Percentiles rank a stretch among this genome's conserved stretches.
phyloP scores from a whole-genome alignment of 2,888 invertebrate genomes.

The Ennomos erosarius region DNA sequence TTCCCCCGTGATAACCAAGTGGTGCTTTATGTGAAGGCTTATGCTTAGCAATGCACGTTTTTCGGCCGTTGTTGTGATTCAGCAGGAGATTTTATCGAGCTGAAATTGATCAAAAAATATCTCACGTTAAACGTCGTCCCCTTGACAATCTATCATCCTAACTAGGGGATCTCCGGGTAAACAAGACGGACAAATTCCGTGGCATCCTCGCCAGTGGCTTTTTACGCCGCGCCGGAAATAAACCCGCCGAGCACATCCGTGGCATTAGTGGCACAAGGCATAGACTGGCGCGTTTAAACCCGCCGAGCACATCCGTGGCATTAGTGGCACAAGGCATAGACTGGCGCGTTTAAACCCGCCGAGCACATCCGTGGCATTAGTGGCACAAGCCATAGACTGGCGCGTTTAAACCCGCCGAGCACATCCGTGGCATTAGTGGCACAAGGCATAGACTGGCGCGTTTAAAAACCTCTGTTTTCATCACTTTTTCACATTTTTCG shows the following conservation, averaged over 20 bases:
- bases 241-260: slow-evolving; percentile 63
- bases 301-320: slow-evolving; percentile 56
- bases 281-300: slow-evolving; percentile 53
- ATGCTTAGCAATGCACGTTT: too few relatives aligned
- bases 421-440: slow-evolving; percentile 52
- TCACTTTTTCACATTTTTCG: too few relatives aligned
- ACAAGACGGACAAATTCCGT: slow-evolving; percentile 55
- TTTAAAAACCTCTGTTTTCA: too few relatives aligned
- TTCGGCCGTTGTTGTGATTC: too few relatives aligned
- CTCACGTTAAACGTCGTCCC: neutral
- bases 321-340: slow-evolving; percentile 39
- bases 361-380: slow-evolving; percentile 53
- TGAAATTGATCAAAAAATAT: too few relatives aligned
- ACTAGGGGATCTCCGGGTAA: slow-evolving; percentile 36
- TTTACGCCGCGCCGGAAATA: slow-evolving; percentile 72
- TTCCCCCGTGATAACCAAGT: too few relatives aligned
- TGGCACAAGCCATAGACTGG: slow-evolving; percentile 37
- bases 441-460: slow-evolving; percentile 31
- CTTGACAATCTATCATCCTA: slow-evolving; percentile 29
- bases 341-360: slow-evolving; percentile 56
- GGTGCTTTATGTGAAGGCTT: too few relatives aligned
- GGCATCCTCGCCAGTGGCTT: slow-evolving; percentile 55
- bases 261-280: slow-evolving; percentile 39
- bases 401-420: slow-evolving; percentile 61
- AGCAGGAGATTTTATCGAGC: too few relatives aligned